Evolutionary conservation across 2,797 vertebrate genomes (phyloP), one percentile per base, ranked within the genome.

Genomic region (Hapalemur alaotrensis): DNA sequence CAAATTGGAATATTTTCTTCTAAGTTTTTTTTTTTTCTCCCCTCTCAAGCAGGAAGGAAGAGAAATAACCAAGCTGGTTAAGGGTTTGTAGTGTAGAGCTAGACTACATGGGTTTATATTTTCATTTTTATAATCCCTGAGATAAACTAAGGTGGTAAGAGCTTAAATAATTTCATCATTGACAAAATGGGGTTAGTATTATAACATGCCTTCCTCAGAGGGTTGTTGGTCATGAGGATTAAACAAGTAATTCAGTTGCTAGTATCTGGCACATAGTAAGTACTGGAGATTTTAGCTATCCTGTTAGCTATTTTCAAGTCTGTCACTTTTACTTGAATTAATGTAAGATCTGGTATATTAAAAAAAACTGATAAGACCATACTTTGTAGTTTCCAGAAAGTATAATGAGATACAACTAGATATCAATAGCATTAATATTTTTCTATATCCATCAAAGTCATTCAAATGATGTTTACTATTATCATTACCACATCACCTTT

Each of bases 291-390:
- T 14, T 86, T 89, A 93, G 41, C 52, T 76, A 18, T 91, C 13
- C 4, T 84, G 7, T 70, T 92, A 88, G 48, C 59, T 76, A 52
- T 89, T 93, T 91, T 96, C 48, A 96, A 91, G 28, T 92, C n/a
- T 89, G 82, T 48, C 35, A 70, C 9, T 91, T 96, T 91, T 91
- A 73, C 82, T 83, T 43, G 41, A 96, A 81, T 89, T 94, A 94
- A 84, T 88, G 72, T 86, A 95, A 96, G 46, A 89, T 80, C 22
- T 93, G 41, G 13, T 89, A 5, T 85, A 54, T 69, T 91, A 87
- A 84, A 96, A 89, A 89, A 59, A 59, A 25, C 83, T 89, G 14
- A 92, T 93, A 38, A 75, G 96, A 81, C 59, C n/a, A 69, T 65
- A 43, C 11, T 87, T 93, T 85, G n/a, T 69, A 78, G 65, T 79